These are phyloP conservation scores for Leptinotarsa tumamoca DNA, from an alignment of 2,888 invertebrate genomes.

Conservation along the genomic window DNA sequence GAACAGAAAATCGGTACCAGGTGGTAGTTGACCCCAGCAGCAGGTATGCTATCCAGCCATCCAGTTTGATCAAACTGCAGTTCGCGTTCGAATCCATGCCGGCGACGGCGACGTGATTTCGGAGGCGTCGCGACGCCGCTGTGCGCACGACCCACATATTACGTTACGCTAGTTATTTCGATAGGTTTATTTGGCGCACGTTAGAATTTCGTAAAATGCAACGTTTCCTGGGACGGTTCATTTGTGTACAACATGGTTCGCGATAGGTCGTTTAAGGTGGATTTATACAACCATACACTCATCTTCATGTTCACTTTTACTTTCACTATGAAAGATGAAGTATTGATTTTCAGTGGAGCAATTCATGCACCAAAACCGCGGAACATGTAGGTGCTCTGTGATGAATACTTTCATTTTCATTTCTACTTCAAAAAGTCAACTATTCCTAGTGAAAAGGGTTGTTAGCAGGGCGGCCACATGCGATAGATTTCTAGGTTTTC, in stretches of 20 bases:
- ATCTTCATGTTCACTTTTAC: too few species aligned
- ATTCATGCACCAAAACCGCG: too few species aligned
- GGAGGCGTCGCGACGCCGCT: conserved; percentile 45
- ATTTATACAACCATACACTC: neutral
- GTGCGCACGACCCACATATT: conserved; percentile 51
- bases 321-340: too few species aligned
- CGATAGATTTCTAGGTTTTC: too few species aligned
- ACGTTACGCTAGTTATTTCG: conserved; percentile 19
- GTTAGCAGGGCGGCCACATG: too few species aligned
- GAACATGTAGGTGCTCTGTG: too few species aligned
- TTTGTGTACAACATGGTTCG: neutral
- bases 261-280: neutral
- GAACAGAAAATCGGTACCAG: conserved; percentile 57
- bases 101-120: conserved; percentile 44
- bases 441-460: too few species aligned
- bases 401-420: too few species aligned
- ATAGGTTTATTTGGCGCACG: conserved; percentile 20
- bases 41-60: conserved; percentile 67
- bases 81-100: conserved; percentile 45
- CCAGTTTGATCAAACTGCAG: conserved; percentile 62
- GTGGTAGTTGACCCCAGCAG: conserved; percentile 55
- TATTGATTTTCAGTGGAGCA: too few species aligned
- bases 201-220: conserved; percentile 19
- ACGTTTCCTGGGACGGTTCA: neutral
- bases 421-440: too few species aligned